phyloP scores from a whole-genome alignment of 2,113 vertebrate species.

The Gambusia affinis region DNA sequence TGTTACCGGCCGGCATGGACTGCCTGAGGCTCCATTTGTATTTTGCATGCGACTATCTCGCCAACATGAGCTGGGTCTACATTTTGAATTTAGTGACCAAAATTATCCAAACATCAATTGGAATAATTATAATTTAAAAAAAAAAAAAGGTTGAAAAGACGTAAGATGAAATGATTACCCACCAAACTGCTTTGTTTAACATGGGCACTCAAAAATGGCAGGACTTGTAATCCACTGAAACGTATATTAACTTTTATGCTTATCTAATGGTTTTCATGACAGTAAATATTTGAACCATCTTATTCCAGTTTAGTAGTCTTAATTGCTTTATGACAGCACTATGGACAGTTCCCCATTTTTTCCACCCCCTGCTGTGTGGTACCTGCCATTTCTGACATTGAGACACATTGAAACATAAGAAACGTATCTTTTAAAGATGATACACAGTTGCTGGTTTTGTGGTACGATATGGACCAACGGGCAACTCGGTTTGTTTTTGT shows the following conservation, averaged over 20 bases:
- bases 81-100: not conserved
- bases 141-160: not conserved
- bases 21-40: slow-evolving; percentile 31
- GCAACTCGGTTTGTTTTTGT: not conserved
- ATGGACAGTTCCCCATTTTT: slow-evolving; percentile 74
- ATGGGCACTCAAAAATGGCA: not conserved
- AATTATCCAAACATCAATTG: not conserved
- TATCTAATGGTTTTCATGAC: not conserved
- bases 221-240: not conserved
- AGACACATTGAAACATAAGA: not conserved
- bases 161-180: not conserved
- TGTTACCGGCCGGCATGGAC: slow-evolving; percentile 61
- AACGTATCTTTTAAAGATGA: not conserved
- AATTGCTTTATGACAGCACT: slow-evolving; percentile 72
- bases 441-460: not conserved
- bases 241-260: not conserved
- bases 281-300: not conserved
- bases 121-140: no score
- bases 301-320: slow-evolving; percentile 34
- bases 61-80: not conserved
- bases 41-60: slow-evolving; percentile 10
- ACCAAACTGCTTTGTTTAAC: slow-evolving; percentile 35
- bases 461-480: no score
- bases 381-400: not conserved
- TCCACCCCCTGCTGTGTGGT: slow-evolving; percentile 17